These are phyloP conservation scores for Aegotheles bennettii DNA, from an alignment of 2,113 vertebrate species.

Conservation along the genomic window DNA sequence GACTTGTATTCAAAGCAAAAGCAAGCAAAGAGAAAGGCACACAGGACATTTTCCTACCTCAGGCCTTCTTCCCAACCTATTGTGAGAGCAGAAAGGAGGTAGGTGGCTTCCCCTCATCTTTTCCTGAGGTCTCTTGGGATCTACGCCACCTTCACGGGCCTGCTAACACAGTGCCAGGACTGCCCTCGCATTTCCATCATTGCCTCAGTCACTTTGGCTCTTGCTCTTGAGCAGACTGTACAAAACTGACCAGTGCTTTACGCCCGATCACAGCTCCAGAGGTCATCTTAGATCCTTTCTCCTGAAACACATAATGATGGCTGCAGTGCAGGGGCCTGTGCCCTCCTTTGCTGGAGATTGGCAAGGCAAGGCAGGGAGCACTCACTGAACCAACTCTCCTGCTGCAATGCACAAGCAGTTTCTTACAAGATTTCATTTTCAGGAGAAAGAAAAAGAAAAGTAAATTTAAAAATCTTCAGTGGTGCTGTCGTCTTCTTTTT, in stretches of 20 bases:
- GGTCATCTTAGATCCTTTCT: background rate
- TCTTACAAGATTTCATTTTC: background rate
- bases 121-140: background rate
- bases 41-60: accelerated
- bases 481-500: background rate
- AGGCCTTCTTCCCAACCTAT: background rate
- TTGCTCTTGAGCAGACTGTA: background rate
- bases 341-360: background rate
- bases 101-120: background rate
- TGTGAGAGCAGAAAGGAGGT: accelerated
- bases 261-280: too few species aligned
- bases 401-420: background rate
- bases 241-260: background rate
- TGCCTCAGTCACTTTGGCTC: background rate
- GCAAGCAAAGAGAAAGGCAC: background rate
- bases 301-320: accelerated
- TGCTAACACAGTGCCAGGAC: accelerated
- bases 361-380: background rate
- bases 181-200: accelerated
- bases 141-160: background rate
- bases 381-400: accelerated
- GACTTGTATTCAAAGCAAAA: background rate
- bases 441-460: background rate
- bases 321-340: background rate
- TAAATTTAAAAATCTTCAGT: background rate